Evolutionary conservation across 2,113 vertebrate species (phyloP).

Genomic region (Sprattus sprattus): DNA sequence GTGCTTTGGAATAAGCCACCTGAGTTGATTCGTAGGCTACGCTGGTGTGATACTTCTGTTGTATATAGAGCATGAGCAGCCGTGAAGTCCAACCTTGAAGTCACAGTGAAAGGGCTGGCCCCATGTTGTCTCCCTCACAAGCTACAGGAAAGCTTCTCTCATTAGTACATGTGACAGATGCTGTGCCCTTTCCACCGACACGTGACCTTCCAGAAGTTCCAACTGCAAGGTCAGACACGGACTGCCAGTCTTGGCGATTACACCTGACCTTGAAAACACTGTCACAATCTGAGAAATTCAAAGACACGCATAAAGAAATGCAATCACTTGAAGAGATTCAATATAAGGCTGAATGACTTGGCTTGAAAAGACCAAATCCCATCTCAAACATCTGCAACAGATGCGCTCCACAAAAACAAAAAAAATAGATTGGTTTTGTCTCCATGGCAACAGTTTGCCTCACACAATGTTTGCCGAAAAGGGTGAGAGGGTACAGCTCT

Average conservation of each 20-base stretch:
- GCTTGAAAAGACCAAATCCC: neutral
- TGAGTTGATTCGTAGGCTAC: neutral
- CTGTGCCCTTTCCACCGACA: neutral
- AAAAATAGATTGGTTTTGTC: conserved; percentile 25
- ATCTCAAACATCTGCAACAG: conserved; percentile 22
- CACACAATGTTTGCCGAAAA: conserved; percentile 36
- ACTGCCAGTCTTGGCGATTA: neutral
- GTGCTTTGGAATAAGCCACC: neutral
- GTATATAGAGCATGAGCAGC: neutral
- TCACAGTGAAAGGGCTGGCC: neutral
- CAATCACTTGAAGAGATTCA: neutral
- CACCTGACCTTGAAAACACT: neutral
- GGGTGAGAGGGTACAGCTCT: conserved; percentile 35
- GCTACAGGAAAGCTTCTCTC: neutral
- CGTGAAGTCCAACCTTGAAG: neutral
- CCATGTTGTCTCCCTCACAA: neutral
- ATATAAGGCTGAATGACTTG: neutral
- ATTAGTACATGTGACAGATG: neutral
- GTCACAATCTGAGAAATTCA: neutral
- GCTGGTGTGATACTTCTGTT: neutral
- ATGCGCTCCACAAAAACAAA: conserved; percentile 15
- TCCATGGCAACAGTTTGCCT: conserved; percentile 48
- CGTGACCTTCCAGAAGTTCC: neutral
- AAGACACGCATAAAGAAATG: neutral
- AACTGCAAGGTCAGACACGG: neutral